Evolutionary conservation across 1,140 invertebrate genomes (phyloP), one percentile per base, ranked within the genome.

Genomic region (Drosophila rhopaloa): DNA sequence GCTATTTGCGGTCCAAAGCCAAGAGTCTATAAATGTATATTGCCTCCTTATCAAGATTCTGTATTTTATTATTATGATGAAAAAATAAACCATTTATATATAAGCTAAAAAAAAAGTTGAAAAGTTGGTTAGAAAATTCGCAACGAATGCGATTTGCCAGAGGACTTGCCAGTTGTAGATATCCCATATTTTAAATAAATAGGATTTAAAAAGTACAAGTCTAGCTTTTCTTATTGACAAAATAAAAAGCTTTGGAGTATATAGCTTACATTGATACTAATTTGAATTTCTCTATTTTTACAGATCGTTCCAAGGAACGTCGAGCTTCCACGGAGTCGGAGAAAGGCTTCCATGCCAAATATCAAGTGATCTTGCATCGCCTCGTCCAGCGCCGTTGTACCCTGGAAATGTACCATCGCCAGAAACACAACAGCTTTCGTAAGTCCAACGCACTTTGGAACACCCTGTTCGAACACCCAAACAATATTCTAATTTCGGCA

Each of bases 311-410:
- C 5, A 86, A 90, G 3, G 93, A 94, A 13, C 92, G 95, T 16
- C 92, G 96, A 53, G 94, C 97, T 50, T 97, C 97, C 1, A 98
- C 97, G 0, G 95, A 96, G 55, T 98, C 97, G 1, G 97, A 98
- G 91, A 95, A 95, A 68, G 96, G 96, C 72, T 98, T 98, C 91
- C 94, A 95, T 57, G 96, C 97, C 90, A 95, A 96, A 66, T 98
- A 98, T 88, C 96, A 97, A 75, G 95, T 96, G 8, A 95, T 97
- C 40, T 97, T 97, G 6, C 97, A 97, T 93, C 94, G 97, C 47
- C 96, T 98, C 93, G 96, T 98, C 0, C 97, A 98, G 93, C 94
- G 97, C 61, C 97, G 97, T 91, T 97, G 97, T n/a, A 97, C 96
- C 81, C 95, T 97, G 13, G 97, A 98, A 93, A 97, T 98, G 95